Conservation (phyloP, 2,113 vertebrate species). For the Podilymbus podiceps region DNA sequence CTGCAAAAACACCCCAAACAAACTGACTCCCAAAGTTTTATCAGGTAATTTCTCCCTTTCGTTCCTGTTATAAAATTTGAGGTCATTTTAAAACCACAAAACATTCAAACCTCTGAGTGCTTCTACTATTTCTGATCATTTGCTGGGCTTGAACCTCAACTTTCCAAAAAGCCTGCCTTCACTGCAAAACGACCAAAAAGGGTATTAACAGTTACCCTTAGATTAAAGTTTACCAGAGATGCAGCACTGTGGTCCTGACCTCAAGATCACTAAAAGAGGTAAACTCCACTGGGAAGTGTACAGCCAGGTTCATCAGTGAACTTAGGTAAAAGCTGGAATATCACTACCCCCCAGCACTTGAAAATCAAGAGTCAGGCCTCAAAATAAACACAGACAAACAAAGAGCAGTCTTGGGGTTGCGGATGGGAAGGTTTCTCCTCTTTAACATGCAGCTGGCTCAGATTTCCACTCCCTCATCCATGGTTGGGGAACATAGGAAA, state of each 20-base stretch:
- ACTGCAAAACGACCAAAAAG: background rate
- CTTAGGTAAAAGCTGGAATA: background rate
- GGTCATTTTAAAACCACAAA: conserved; percentile 21
- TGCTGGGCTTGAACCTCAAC: background rate
- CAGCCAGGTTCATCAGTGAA: background rate
- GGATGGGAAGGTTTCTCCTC: background rate
- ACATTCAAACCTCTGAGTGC: conserved; percentile 7
- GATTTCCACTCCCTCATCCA: background rate
- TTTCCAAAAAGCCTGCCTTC: background rate
- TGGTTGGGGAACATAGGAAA: background rate
- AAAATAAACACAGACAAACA: background rate
- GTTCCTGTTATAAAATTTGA: background rate
- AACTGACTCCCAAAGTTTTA: background rate
- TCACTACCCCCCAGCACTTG: background rate
- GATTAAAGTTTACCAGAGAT: background rate
- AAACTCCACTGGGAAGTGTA: background rate
- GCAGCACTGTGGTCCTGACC: background rate
- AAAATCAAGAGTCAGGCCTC: background rate
- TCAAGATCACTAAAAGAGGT: background rate
- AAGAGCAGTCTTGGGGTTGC: background rate
- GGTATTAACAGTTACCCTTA: background rate
- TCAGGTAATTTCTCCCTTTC: background rate
- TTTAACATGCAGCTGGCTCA: background rate
- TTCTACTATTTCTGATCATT: background rate
- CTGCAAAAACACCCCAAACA: background rate